Evolutionary conservation across 1,140 invertebrate genomes (phyloP), one percentile per base, ranked within the genome.

Genomic region (Eufriesea mexicana): DNA sequence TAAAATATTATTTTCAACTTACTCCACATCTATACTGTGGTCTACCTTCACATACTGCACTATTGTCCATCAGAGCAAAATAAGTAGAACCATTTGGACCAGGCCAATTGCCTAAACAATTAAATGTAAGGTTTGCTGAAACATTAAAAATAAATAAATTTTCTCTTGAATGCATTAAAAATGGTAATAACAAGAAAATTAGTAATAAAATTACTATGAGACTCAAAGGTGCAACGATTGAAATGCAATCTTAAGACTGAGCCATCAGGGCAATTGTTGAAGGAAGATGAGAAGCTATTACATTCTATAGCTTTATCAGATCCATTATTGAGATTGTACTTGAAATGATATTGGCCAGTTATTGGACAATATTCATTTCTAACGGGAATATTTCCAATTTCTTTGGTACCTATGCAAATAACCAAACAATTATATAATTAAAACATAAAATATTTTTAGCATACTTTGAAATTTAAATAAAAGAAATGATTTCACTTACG

Each of bases 21-120:
- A 97, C 96, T 49, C 96, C 96, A 90, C 96, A 97, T 87, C 96
- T 94, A 91, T 96, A 97, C 89, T 95, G 95, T 5, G 96, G 95
- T 82, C 95, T 93, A 67, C 91, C 90, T 85, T 94, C 91, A 59
- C 90, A 91, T 20, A 84, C 91, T 20, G 93, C 92, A 87, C 95
- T 90, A 7, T 94, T 95, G 87, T 97, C 96, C 83, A 95, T 93
- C 70, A 97, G 94, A 5, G 96, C 96, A 55, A 97, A 85, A 90
- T 95, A 97, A 35, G 94, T 94, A 81, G 96, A 95, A 42, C 95
- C 93, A 73, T 95, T 94, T 14, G 94, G 92, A 64, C 95, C 95
- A 49, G 88, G 87, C 96, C 96, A 97, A 86, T 95, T 95, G 45
- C 96, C 96, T 57, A 97, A 91, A 90, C 96, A 97, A 79, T 96